phyloP scores from a whole-genome alignment of 2,888 invertebrate genomes.

The Pilophorus perplexus region DNA sequence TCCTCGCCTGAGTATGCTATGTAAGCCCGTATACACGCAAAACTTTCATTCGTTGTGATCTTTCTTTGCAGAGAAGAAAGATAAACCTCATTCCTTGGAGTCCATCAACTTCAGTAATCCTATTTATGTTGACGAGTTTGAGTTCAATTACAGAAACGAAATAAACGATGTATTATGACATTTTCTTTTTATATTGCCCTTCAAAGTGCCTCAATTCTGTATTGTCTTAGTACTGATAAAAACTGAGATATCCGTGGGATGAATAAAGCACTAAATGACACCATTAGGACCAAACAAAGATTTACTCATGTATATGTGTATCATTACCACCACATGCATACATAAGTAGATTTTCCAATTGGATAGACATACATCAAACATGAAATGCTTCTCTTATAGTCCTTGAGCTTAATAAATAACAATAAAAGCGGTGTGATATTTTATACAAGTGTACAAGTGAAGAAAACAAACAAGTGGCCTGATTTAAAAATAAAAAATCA shows the following conservation, averaged over 20 bases:
- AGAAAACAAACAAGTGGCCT: no score
- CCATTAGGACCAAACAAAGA: no score
- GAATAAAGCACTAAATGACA: no score
- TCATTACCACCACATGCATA: constrained; percentile 24
- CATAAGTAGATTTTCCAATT: constrained; percentile 15
- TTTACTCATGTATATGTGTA: constrained; percentile 16
- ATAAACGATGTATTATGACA: constrained; percentile 27
- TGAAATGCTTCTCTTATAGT: constrained; percentile 37
- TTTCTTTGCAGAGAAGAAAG: constrained; percentile 23
- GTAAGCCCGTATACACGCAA: no score
- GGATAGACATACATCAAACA: constrained; percentile 34
- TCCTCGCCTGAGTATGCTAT: no score
- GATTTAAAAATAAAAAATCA: background rate
- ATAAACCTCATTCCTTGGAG: background rate
- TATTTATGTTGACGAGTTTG: constrained; percentile 36
- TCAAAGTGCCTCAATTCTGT: no score
- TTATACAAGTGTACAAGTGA: background rate
- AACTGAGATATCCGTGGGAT: no score
- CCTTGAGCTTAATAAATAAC: constrained; percentile 37
- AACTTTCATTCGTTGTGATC: no score
- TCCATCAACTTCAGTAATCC: constrained; percentile 37
- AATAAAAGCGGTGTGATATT: constrained; percentile 9
- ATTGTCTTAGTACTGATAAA: no score
- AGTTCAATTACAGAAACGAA: constrained; percentile 34
- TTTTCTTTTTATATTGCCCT: no score